Conservation (phyloP, 2,888 invertebrate species). For the Diarsia brunnea region DNA sequence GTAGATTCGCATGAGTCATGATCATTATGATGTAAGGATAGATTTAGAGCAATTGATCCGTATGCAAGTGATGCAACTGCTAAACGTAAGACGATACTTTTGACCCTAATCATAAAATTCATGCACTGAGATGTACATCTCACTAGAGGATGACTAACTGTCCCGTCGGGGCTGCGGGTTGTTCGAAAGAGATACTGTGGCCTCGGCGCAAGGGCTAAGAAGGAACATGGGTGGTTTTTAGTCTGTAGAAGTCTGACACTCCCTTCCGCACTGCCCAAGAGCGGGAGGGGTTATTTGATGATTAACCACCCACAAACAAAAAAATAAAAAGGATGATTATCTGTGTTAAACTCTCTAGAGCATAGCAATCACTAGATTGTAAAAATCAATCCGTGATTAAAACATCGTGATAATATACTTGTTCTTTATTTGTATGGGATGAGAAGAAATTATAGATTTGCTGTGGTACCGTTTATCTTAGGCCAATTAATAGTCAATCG, state of each 20-base stretch:
- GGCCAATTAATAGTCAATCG: neutral
- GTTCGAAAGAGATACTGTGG: too few species aligned
- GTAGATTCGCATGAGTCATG: conserved; percentile 30
- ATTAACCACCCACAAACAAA: too few species aligned
- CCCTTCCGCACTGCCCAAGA: too few species aligned
- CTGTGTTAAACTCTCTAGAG: neutral
- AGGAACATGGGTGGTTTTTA: too few species aligned
- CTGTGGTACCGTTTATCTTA: neutral
- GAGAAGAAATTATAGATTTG: neutral
- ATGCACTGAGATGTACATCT: neutral
- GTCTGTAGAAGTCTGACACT: too few species aligned
- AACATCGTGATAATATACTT: too few species aligned
- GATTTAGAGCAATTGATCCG: conserved; percentile 18
- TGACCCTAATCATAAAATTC: conserved; percentile 27
- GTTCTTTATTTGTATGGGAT: neutral
- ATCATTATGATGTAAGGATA: conserved; percentile 10
- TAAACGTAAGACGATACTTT: conserved; percentile 29
- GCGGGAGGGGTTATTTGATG: too few species aligned
- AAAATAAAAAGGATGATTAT: too few species aligned
- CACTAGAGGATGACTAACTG: too few species aligned
- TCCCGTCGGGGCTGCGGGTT: too few species aligned
- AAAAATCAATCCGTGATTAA: neutral
- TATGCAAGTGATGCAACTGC: conserved; percentile 16
- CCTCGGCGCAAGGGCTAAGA: too few species aligned
- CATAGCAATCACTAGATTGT: neutral